Percentiles rank a stretch among this genome's conserved stretches.
These are phyloP conservation scores for Digitonthophagus gazella DNA, from an alignment of 2,888 invertebrate genomes.

Conservation along the genomic window DNA sequence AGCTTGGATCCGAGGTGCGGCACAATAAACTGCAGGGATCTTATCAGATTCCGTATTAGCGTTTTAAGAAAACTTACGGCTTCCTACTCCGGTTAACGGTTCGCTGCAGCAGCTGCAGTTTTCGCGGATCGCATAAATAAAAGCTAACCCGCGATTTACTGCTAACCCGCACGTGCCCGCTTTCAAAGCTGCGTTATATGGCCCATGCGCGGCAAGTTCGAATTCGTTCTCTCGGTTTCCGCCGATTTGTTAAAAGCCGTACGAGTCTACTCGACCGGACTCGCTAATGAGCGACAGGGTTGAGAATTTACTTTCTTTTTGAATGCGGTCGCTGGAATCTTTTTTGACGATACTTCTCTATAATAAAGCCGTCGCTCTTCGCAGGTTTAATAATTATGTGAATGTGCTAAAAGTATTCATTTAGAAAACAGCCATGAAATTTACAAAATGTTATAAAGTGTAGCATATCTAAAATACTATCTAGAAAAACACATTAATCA, in stretches of 20 bases:
- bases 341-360: too few species aligned
- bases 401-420: too few species aligned
- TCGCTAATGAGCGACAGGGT: background rate
- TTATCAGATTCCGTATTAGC: background rate
- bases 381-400: too few species aligned
- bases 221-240: background rate
- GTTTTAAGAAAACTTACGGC: background rate
- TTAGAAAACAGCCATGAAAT: too few species aligned
- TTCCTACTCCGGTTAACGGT: background rate
- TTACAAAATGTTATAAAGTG: too few species aligned
- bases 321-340: background rate
- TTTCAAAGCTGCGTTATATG: background rate
- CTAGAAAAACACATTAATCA: too few species aligned
- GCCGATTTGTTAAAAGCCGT: background rate
- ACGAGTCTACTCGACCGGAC: background rate
- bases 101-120: background rate
- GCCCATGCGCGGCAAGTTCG: too few species aligned
- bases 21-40: background rate
- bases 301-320: background rate
- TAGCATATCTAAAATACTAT: too few species aligned
- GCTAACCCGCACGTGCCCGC: background rate
- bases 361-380: too few species aligned
- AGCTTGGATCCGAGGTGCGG: background rate
- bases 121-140: background rate
- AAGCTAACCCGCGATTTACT: background rate